These are phyloP conservation scores for Coreius guichenoti DNA, from an alignment of 2,797 vertebrate genomes.

Conservation along the genomic window DNA sequence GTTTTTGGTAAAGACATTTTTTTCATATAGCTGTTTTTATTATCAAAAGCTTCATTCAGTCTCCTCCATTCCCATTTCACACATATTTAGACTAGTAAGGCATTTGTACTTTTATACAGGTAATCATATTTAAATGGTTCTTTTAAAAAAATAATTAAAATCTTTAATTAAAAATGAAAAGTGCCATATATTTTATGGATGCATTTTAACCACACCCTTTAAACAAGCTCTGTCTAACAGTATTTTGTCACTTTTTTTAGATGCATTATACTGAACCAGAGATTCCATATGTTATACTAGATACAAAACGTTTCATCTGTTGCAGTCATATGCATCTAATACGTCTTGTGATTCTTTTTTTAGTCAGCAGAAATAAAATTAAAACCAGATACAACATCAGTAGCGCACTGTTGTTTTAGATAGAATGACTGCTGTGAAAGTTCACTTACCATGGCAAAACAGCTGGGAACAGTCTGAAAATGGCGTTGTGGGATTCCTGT, in stretches of 20 bases:
- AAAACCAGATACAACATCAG: constrained; percentile 7
- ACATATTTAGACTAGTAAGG: neutral
- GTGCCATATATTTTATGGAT: neutral
- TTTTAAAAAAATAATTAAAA: neutral
- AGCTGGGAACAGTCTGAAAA: constrained; percentile 15
- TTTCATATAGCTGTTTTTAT: neutral
- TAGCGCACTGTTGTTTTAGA: neutral
- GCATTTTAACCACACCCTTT: constrained; percentile 8
- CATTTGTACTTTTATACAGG: neutral
- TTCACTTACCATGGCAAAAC: constrained; percentile 45
- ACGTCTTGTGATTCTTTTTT: neutral
- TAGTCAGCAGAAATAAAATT: neutral
- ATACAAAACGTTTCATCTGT: neutral
- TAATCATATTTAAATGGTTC: neutral
- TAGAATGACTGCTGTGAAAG: constrained; percentile 23
- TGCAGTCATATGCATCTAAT: neutral
- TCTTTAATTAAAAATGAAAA: neutral
- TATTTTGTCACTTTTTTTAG: neutral
- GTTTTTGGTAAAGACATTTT: neutral
- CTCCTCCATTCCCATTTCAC: neutral
- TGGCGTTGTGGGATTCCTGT: constrained; percentile 31
- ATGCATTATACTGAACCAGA: neutral
- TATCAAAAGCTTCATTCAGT: neutral
- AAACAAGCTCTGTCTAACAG: neutral
- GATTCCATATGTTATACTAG: neutral